A percentile compares a stretch with the other conserved stretches of the same genome.
phyloP scores from a whole-genome alignment of 2,888 invertebrate genomes.

The Amiota mariae region DNA sequence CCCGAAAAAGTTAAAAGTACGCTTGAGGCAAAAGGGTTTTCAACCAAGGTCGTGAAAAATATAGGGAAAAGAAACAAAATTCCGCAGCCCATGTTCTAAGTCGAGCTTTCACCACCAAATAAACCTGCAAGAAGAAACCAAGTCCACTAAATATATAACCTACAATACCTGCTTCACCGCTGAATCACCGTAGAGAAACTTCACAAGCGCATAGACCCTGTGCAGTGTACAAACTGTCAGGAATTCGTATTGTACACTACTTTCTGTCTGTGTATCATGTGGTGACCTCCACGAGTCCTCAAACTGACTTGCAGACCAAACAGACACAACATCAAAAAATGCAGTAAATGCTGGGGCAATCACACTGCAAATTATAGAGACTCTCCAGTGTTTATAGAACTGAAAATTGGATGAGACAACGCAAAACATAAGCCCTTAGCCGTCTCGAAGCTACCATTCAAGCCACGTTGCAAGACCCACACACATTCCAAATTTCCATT shows the following conservation, averaged over 20 bases:
- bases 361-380: background rate
- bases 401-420: background rate
- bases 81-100: background rate
- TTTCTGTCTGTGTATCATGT: too few relatives aligned
- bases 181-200: too few relatives aligned
- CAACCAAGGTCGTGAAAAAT: too few relatives aligned
- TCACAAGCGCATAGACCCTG: too few relatives aligned
- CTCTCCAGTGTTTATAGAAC: background rate
- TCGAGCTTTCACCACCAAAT: background rate
- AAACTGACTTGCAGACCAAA: background rate
- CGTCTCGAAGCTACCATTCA: too few relatives aligned
- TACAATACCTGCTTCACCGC: background rate
- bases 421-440: background rate
- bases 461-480: too few relatives aligned
- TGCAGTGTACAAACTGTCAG: too few relatives aligned
- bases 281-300: background rate
- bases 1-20: background rate
- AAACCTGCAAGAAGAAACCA: background rate
- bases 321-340: background rate
- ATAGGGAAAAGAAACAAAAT: background rate
- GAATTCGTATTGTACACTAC: background rate
- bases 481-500: too few relatives aligned
- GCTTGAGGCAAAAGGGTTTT: background rate
- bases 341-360: background rate
- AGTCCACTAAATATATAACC: background rate